These are phyloP conservation scores for Ochropacha duplaris DNA, from an alignment of 2,888 invertebrate species.

Conservation along the genomic window DNA sequence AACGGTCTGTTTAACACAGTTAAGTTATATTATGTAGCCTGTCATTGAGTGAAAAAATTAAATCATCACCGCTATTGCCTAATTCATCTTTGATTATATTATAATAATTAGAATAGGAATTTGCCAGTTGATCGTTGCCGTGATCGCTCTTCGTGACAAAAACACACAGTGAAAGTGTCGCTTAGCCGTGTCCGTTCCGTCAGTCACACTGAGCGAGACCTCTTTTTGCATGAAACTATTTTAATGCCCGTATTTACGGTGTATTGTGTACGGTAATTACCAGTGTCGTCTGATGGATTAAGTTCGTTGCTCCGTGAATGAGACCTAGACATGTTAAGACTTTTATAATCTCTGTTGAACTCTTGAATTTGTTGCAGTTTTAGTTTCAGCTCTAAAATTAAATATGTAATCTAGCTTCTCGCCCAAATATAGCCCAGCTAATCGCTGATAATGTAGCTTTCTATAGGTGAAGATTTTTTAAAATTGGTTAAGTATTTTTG, in stretches of 20 bases:
- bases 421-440: no score
- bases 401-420: no score
- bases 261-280: slow-evolving; percentile 50
- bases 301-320: slow-evolving; percentile 37
- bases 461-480: no score
- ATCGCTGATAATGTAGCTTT: no score
- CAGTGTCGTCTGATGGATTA: slow-evolving; percentile 38
- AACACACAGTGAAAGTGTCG: slow-evolving; percentile 74
- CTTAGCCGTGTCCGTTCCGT: slow-evolving; percentile 44
- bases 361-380: neutral
- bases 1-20: no score
- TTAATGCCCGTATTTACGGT: slow-evolving; percentile 50
- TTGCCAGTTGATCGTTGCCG: slow-evolving; percentile 16
- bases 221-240: slow-evolving; percentile 63
- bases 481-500: no score
- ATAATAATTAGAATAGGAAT: neutral
- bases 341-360: slow-evolving; percentile 9
- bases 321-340: slow-evolving; percentile 28
- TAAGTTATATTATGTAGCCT: neutral
- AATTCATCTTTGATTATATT: neutral
- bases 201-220: slow-evolving; percentile 41
- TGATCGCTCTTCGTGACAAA: slow-evolving; percentile 55
- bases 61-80: neutral
- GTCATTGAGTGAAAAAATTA: neutral
- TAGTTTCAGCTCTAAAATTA: neutral